Evolutionary conservation across 2,888 invertebrate genomes (phyloP), one percentile per base, ranked within the genome.

Genomic region (Cerastis leucographa): DNA sequence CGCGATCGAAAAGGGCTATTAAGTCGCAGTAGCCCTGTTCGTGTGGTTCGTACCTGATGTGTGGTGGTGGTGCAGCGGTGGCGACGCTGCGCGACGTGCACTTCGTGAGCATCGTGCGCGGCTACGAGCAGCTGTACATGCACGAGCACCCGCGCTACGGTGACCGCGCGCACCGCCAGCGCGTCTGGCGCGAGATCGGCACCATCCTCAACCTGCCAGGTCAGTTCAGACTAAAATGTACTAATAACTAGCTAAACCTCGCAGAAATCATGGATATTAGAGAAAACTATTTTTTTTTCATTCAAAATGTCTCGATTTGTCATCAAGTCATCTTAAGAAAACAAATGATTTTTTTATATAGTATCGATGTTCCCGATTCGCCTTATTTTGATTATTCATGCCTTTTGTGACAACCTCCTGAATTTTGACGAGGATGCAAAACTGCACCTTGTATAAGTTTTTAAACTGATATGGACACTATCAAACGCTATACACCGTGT

Each of bases 41-140:
- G n/a, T 25, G 8, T 61, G 11, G n/a, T 35, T 62, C 22, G 6
- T 62, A 40, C 19, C 22, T 61, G 22, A 40, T 11, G 4, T 61
- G 40, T 62, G 22, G 22, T 40, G 40, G 2, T 62, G 35, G 6
- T n/a, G 12, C 61, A 62, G 62, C 22, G 22, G 40, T n/a, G 62
- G 40, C 12, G 29, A 40, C 44, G 54, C 77, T 44, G 44, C 25
- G 44, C 22, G 65, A 77, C 65, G 51, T n/a, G 44, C 64, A 54
- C 44, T 75, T 75, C 51, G 11, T 75, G 25, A 40, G 35, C 14
- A 44, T 76, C 35, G 75, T 77, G 75, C 77, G 75, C 25, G 25
- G 77, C 54, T 77, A 77, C 65, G 65, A 75, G 54, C 51, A 76
- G 65, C 54, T 75, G 77, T 64, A 75, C 65, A 17, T 25, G n/a